Conservation (phyloP, 2,113 vertebrate species). For the Enhydra lutris region DNA sequence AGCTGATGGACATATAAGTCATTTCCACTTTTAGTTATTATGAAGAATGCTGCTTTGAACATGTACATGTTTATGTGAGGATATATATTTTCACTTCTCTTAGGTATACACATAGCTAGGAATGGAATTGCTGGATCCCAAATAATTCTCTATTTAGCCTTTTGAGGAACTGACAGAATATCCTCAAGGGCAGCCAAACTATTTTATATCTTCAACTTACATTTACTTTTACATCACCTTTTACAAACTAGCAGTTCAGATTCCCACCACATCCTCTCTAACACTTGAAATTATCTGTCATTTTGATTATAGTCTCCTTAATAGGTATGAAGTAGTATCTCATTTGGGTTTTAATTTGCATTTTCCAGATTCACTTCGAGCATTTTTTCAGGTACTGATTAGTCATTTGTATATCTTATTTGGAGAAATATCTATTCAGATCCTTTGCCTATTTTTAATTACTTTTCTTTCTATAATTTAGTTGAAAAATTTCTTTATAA, state of each 20-base stretch:
- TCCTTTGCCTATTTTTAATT: not conserved
- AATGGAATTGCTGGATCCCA: not conserved
- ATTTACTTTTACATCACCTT: not conserved
- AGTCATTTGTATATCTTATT: not conserved
- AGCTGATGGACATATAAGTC: not conserved
- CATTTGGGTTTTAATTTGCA: not conserved
- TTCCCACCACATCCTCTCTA: not conserved
- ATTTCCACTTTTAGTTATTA: not conserved
- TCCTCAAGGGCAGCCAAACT: not conserved
- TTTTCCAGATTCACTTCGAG: not conserved
- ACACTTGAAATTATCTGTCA: not conserved
- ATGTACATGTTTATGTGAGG: not conserved
- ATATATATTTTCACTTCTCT: not conserved
- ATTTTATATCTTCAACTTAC: not conserved
- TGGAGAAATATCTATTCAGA: not conserved
- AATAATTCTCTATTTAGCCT: not conserved
- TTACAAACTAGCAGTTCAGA: not conserved
- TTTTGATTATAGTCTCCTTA: not conserved
- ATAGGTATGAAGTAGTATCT: not conserved
- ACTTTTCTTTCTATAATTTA: not conserved
- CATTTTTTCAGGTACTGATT: not conserved
- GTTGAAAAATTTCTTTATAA: not conserved
- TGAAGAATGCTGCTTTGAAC: not conserved
- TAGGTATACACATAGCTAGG: not conserved
- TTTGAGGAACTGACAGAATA: not conserved